phyloP scores from a whole-genome alignment of 2,888 invertebrate species.

The Lamproptera curius region DNA sequence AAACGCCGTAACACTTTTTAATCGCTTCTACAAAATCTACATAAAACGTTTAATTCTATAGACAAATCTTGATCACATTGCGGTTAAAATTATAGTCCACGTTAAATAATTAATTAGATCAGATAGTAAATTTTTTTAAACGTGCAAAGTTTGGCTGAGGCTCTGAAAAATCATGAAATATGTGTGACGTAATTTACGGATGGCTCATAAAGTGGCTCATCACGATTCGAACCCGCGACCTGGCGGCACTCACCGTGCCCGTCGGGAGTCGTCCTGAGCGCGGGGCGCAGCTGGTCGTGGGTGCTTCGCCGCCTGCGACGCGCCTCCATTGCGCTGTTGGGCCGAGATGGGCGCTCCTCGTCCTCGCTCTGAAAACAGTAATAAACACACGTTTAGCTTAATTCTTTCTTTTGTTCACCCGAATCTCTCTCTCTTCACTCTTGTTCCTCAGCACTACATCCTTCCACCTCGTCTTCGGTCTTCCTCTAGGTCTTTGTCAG shows the following conservation, averaged over 20 bases:
- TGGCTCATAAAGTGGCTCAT: not conserved
- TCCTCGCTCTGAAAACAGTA: conserved; percentile 48
- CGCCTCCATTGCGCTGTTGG: conserved; percentile 49
- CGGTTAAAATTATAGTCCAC: not conserved
- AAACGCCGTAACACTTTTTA: no score
- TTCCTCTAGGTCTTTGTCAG: no score
- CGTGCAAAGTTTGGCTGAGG: not conserved
- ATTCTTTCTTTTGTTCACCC: no score
- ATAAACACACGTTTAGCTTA: no score
- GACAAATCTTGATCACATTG: not conserved
- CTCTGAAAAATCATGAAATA: not conserved
- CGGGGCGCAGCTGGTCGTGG: conserved; percentile 53
- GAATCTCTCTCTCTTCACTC: no score
- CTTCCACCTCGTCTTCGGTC: no score
- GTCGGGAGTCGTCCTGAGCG: conserved; percentile 32
- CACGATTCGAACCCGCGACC: not conserved
- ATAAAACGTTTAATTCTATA: no score
- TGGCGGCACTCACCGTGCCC: conserved; percentile 8
- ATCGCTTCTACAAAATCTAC: no score
- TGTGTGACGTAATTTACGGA: no score
- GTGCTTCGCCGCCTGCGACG: conserved; percentile 61
- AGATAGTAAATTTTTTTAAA: not conserved
- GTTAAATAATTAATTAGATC: not conserved
- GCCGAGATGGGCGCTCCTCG: conserved; percentile 43
- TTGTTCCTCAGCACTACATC: no score